Evolutionary conservation across 2,113 vertebrate species (phyloP).

Genomic region (Ranitomeya imitator): DNA sequence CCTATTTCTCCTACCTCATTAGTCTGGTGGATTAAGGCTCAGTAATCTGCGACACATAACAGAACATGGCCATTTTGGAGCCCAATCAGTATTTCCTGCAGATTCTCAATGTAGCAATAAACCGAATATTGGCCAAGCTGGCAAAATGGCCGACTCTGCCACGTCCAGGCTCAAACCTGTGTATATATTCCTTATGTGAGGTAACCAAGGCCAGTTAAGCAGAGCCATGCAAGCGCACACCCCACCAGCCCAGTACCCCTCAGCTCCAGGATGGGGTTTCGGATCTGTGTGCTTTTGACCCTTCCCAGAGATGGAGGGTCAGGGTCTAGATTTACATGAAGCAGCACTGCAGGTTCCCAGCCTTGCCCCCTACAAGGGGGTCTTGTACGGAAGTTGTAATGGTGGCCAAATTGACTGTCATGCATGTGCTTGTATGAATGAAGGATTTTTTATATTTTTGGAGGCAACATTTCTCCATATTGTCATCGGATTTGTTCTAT

Average conservation of each 20-base stretch:
- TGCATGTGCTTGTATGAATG: too few relatives aligned
- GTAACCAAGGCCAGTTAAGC: conserved; percentile 60
- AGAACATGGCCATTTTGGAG: conserved; percentile 1
- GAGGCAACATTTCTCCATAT: too few relatives aligned
- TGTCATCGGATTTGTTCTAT: not conserved
- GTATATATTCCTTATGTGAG: conserved; percentile 55
- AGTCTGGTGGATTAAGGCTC: not conserved
- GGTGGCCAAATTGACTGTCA: too few relatives aligned
- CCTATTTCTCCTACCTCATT: not conserved
- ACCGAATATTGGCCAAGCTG: not conserved
- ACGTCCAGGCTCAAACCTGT: not conserved
- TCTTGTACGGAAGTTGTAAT: too few relatives aligned
- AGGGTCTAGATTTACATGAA: conserved; percentile 23
- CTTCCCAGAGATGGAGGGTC: conserved; percentile 11
- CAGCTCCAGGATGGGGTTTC: not conserved
- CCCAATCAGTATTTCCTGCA: too few relatives aligned
- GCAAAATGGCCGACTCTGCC: conserved; percentile 19
- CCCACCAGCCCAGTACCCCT: not conserved
- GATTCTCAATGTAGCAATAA: too few relatives aligned
- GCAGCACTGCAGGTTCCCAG: conserved; percentile 50
- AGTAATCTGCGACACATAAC: not conserved
- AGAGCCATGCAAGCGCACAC: conserved; percentile 66
- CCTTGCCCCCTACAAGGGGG: not conserved
- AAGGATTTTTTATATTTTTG: too few relatives aligned
- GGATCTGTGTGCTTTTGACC: not conserved